Evolutionary conservation across 2,113 vertebrate genomes (phyloP), one percentile per base, ranked within the genome.

Genomic region (Rana temporaria): DNA sequence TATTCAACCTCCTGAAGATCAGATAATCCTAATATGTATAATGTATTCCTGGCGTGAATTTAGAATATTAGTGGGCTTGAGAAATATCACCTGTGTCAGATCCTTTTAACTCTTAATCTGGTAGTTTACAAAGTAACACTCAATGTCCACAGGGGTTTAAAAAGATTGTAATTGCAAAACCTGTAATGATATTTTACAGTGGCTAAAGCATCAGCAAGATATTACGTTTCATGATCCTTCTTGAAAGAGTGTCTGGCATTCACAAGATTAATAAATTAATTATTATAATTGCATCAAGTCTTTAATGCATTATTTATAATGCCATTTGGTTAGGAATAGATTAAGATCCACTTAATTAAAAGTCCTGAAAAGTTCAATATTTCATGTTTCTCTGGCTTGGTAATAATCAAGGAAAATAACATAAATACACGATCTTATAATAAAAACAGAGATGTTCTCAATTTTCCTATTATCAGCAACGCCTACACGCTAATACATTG

Each of bases 241-340:
- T 16, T 62, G 55, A 24, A 75, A 59, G 57, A 62, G 57, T 42
- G 56, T 60, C 19, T 24, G 26, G 57, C 57, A 70, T 53, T 70
- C 67, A 24, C 59, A 63, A 62, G 59, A 76, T 38, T 63, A 30
- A 55, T 26, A 63, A 63, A 75, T 42, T 20, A 76, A 76, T 75
- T 20, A 59, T 48, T 20, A 22, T 76, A 62, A 63, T 76, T 42
- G 73, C 20, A 6, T 55, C 7, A 15, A 71, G 48, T 26, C 15
- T 62, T 22, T 24, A 62, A 48, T 76, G 24, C 73, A 76, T 63
- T 63, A 76, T 75, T 75, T 24, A 56, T 62, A 20, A 60, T 34
- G 56, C n/a, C 20, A 59, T 75, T 63, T 75, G 26, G 59, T 59
- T 76, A 8, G 4, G 6, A 32, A 2, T 17, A 3, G 14, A 59